Percentiles rank a stretch among this genome's conserved stretches.
Conservation (phyloP, 2,797 vertebrate genomes). For the Paguma larvata region DNA sequence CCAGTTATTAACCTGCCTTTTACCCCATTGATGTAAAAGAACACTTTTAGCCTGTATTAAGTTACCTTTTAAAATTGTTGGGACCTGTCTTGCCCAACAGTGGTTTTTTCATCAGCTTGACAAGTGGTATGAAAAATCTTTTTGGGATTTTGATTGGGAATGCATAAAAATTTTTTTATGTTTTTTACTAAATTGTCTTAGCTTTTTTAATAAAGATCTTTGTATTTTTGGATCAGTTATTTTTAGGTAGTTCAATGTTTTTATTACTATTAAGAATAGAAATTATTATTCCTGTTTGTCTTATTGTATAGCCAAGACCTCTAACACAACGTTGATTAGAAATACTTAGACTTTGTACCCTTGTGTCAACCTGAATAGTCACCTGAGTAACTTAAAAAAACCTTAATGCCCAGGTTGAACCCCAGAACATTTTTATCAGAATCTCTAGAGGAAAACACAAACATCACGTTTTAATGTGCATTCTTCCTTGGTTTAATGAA, state of each 20-base stretch:
- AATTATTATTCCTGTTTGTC: neutral
- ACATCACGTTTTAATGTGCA: neutral
- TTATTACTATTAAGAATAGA: neutral
- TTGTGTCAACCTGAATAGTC: neutral
- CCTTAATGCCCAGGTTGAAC: neutral
- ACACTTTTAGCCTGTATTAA: neutral
- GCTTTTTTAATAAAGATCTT: neutral
- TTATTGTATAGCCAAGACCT: neutral
- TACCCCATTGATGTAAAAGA: neutral
- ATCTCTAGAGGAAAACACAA: neutral
- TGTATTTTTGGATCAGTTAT: neutral
- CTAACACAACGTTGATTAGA: neutral
- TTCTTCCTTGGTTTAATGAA: neutral
- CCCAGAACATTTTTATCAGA: neutral
- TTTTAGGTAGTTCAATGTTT: neutral
- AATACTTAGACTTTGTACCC: neutral
- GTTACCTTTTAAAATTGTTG: neutral
- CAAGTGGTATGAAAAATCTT: neutral
- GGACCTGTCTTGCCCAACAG: neutral
- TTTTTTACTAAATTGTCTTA: neutral
- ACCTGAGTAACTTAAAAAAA: neutral
- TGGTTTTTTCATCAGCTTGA: neutral
- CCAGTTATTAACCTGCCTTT: neutral
- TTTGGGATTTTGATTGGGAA: conserved; percentile 7
- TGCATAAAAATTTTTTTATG: neutral